Evolutionary conservation across 1,140 invertebrate species (phyloP).

Genomic region (Palaemon carinicauda): DNA sequence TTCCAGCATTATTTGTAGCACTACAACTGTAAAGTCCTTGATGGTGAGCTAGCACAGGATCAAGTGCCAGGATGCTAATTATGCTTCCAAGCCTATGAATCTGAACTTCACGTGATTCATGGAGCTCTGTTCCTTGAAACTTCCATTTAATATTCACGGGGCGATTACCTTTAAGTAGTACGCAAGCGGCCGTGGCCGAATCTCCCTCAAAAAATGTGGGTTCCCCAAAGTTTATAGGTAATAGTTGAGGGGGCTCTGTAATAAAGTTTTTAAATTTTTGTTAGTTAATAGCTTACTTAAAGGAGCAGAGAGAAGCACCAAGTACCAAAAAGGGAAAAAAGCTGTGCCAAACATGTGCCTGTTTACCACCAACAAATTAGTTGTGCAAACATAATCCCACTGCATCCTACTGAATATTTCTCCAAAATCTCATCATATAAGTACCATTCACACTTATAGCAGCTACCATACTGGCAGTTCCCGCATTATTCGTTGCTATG

Average conservation of each 20-base stretch:
- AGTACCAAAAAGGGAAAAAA: neutral
- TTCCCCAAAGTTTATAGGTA: conserved; percentile 55
- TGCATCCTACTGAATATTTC: too few species aligned
- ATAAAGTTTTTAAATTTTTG: conserved; percentile 24
- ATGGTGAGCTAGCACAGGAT: conserved; percentile 72
- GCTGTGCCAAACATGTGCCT: too few species aligned
- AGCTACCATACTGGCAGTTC: conserved; percentile 57
- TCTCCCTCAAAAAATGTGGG: conserved; percentile 65
- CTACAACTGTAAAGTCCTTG: conserved; percentile 66
- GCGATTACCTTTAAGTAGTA: conserved; percentile 82
- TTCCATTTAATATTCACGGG: conserved; percentile 82
- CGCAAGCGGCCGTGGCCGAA: conserved; percentile 75
- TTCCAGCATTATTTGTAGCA: conserved; percentile 65
- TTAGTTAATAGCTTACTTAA: neutral
- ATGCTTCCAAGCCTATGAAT: conserved; percentile 72
- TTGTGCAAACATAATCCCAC: too few species aligned
- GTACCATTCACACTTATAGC: conserved; percentile 45
- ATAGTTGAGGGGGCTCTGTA: conserved; percentile 45
- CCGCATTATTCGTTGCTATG: conserved; percentile 74
- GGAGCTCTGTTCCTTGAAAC: conserved; percentile 70
- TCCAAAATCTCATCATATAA: neutral
- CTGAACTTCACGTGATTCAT: conserved; percentile 49
- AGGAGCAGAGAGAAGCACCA: conserved; percentile 48
- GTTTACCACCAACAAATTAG: neutral
- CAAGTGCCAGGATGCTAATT: conserved; percentile 76